Evolutionary conservation across 2,113 vertebrate genomes (phyloP), one percentile per base, ranked within the genome.

Genomic region (Plecotus auritus): DNA sequence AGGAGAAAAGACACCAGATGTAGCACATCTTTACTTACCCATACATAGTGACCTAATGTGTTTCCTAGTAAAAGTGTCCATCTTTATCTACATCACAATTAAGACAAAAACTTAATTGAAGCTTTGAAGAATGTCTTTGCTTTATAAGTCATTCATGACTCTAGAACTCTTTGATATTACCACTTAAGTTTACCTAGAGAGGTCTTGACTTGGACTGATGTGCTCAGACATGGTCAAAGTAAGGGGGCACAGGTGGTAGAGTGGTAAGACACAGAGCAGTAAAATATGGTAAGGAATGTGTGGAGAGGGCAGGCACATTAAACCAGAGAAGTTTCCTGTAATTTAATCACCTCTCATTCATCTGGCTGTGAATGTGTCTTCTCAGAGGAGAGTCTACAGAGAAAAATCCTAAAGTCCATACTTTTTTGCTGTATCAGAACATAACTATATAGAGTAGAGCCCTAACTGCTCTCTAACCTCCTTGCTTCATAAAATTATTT

Each of bases 201-300:
- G 20, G 42, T 23, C 13, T 2, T 18, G 6, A 18, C 35, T 82
- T 51, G 40, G 4, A n/a, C 35, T 61, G 28, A 47, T 37, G 22
- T 3, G 30, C 51, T 70, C 30, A 32, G 8, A 37, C 14, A 9
- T 35, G 17, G 1, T 28, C n/a, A 59, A 2, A 45, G 42, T 56
- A 35, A 23, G 12, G 8, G 67, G 28, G 3, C 30, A 5, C 80
- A 67, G n/a, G 12, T 81, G 7, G 28, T 37, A 54, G 54, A 9
- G 2, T 12, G 26, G 28, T 28, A 42, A 17, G 28, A 35, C 3
- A 1, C 47, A 4, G 20, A 26, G 18, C n/a, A 72, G 14, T 84
- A 35, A 26, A 32, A 20, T 0, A 0, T 23, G 40, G 8, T 18
- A 17, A 35, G 20, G 3, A 16, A 32, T n/a, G 17, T 66, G 32